Conservation (phyloP, 2,113 vertebrate species). For the Uria aalge region DNA sequence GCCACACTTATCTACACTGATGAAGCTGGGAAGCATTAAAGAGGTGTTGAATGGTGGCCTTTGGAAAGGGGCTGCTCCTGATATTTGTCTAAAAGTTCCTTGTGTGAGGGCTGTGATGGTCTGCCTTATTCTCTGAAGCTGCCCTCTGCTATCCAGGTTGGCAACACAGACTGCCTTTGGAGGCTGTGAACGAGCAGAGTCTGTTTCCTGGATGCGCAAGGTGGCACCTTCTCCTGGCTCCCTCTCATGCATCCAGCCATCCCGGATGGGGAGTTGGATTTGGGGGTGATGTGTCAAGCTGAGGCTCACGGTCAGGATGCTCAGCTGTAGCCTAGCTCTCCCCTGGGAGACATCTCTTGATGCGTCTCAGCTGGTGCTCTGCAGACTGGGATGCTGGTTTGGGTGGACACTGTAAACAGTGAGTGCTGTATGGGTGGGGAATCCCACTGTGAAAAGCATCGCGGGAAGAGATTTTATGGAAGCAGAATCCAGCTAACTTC, state of each 20-base stretch:
- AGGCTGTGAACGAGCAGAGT: not conserved
- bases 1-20: not conserved
- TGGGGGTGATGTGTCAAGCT: not conserved
- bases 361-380: not conserved
- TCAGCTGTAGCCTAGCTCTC: not conserved
- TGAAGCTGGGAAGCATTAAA: not conserved
- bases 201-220: not conserved
- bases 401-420: not conserved
- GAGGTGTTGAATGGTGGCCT: not conserved
- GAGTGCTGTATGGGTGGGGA: not conserved
- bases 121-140: not conserved
- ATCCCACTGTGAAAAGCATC: not conserved
- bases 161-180: not conserved
- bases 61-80: not conserved
- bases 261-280: not conserved
- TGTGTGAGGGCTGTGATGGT: not conserved
- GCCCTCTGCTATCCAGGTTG: not conserved
- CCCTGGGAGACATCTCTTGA: not conserved
- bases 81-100: not conserved
- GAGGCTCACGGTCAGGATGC: not conserved
- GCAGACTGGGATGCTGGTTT: not conserved
- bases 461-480: not conserved
- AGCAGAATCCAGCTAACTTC: not conserved
- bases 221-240: not conserved
- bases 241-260: not conserved